Percentiles rank a stretch among this genome's conserved stretches.
phyloP scores from a whole-genome alignment of 2,888 invertebrate species.

The Andrena marginata region DNA sequence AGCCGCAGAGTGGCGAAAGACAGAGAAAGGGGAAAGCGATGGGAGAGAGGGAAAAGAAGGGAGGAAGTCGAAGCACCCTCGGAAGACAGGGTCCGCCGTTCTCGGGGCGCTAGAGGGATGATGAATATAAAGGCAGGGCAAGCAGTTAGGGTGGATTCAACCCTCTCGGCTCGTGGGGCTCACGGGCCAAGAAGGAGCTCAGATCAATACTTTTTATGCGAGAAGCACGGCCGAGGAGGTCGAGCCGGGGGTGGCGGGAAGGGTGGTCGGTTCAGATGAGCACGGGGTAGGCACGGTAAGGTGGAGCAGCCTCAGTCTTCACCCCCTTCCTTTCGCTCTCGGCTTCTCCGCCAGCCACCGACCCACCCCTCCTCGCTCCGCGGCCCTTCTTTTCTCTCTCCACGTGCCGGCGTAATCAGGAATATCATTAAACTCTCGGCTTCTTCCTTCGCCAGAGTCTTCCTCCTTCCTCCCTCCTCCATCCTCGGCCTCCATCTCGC shows the following conservation, averaged over 20 bases:
- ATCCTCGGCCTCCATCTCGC: slow-evolving; percentile 40
- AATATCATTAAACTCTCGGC: slow-evolving; percentile 85
- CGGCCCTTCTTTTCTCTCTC: slow-evolving; percentile 71
- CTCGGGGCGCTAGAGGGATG: slow-evolving; percentile 79
- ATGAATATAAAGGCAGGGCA: slow-evolving; percentile 84
- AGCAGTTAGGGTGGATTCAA: slow-evolving; percentile 84
- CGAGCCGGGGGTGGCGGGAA: slow-evolving; percentile 51
- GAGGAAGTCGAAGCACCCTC: slow-evolving; percentile 64
- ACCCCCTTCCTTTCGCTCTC: slow-evolving; percentile 17
- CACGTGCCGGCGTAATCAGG: slow-evolving; percentile 84
- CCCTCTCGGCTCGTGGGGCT: slow-evolving; percentile 80
- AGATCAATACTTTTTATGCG: slow-evolving; percentile 85
- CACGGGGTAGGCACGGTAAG: slow-evolving; percentile 70
- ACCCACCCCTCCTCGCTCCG: slow-evolving; percentile 15
- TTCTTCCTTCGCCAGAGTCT: slow-evolving; percentile 78
- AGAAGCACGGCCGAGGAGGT: slow-evolving; percentile 74
- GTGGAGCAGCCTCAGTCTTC: slow-evolving; percentile 66
- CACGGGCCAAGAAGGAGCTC: slow-evolving; percentile 77
- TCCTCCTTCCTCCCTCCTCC: slow-evolving; percentile 29
- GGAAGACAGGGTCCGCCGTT: slow-evolving; percentile 68
- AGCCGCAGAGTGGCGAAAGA: slow-evolving; percentile 15
- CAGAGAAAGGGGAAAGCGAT: slow-evolving; percentile 15
- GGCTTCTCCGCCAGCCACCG: slow-evolving; percentile 2
- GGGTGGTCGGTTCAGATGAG: slow-evolving; percentile 68
- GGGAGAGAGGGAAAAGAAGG: slow-evolving; percentile 28